Evolutionary conservation across 2,888 invertebrate genomes (phyloP), one percentile per base, ranked within the genome.

Genomic region (Globia sparganii): DNA sequence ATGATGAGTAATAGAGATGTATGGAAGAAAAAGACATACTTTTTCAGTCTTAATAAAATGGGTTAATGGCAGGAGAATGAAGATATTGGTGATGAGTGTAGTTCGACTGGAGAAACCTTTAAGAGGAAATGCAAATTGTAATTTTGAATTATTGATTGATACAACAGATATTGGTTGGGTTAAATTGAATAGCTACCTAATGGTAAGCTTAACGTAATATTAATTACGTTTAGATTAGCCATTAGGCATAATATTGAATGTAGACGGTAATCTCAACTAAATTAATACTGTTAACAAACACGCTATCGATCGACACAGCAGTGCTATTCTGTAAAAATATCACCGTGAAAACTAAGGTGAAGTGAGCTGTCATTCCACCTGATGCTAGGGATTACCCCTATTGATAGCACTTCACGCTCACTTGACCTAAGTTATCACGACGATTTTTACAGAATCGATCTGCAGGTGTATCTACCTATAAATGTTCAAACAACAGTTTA

Each of bases 271-370:
- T 65, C 40, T 34, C 6, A 59, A 25, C 15, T 53, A 25, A 72
- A 65, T 78, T 65, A 59, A 78, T 58, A 58, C 28, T 18, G n/a
- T 58, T 49, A 40, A 58, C 64, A 43, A 56, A 62, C 53, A 66
- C 58, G 49, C 78, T 25, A 72, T 43, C 25, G n/a, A n/a, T n/a
- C n/a, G n/a, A n/a, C n/a, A n/a, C n/a, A n/a, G n/a, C n/a, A n/a
- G n/a, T n/a, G n/a, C n/a, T n/a, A n/a, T n/a, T n/a, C n/a, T n/a
- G n/a, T n/a, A n/a, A n/a, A n/a, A n/a, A n/a, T n/a, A n/a, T n/a
- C n/a, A n/a, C n/a, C n/a, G n/a, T n/a, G n/a, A n/a, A n/a, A n/a
- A n/a, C n/a, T n/a, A n/a, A n/a, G n/a, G n/a, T n/a, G n/a, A n/a
- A n/a, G n/a, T n/a, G n/a, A n/a, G n/a, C n/a, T n/a, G n/a, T n/a